phyloP scores from a whole-genome alignment of 2,888 invertebrate genomes.

The Coleophora deauratella region DNA sequence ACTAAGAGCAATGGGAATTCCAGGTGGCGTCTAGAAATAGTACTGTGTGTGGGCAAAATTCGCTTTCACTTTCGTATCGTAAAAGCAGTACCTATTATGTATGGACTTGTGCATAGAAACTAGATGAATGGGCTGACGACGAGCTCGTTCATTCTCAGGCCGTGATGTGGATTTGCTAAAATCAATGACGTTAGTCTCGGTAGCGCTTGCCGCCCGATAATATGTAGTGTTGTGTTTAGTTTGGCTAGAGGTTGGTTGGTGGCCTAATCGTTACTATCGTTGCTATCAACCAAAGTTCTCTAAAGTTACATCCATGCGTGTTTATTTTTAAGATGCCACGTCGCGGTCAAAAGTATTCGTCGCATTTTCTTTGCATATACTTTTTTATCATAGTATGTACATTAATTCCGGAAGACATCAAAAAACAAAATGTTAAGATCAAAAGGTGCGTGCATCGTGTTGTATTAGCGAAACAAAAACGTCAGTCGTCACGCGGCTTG shows the following conservation, averaged over 20 bases:
- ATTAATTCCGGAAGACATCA: too few relatives aligned
- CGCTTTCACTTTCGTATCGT: conserved; percentile 71
- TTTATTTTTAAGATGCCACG: too few relatives aligned
- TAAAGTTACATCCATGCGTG: too few relatives aligned
- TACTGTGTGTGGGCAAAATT: conserved; percentile 59
- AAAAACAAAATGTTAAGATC: too few relatives aligned
- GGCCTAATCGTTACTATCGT: too few relatives aligned
- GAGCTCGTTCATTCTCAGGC: conserved; percentile 63
- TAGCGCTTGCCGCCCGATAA: conserved; percentile 43
- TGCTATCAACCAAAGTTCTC: too few relatives aligned
- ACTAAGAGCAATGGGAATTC: too few relatives aligned
- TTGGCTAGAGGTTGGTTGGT: too few relatives aligned
- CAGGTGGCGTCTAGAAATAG: conserved; percentile 16
- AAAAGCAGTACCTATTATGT: conserved; percentile 32
- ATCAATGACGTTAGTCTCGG: conserved; percentile 63
- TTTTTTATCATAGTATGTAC: too few relatives aligned
- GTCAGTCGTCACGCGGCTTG: conserved; percentile 63
- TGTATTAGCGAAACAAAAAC: conserved; percentile 35
- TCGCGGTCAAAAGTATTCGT: too few relatives aligned
- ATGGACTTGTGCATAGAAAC: conserved; percentile 63
- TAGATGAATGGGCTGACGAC: conserved; percentile 67
- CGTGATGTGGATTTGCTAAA: conserved; percentile 68
- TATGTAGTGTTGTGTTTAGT: conserved; percentile 48
- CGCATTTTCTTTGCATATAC: too few relatives aligned
- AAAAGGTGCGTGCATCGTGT: conserved; percentile 25